Base-by-base conservation (phyloP, 2,113 vertebrate species). In the Cavia porcellus region DNA sequence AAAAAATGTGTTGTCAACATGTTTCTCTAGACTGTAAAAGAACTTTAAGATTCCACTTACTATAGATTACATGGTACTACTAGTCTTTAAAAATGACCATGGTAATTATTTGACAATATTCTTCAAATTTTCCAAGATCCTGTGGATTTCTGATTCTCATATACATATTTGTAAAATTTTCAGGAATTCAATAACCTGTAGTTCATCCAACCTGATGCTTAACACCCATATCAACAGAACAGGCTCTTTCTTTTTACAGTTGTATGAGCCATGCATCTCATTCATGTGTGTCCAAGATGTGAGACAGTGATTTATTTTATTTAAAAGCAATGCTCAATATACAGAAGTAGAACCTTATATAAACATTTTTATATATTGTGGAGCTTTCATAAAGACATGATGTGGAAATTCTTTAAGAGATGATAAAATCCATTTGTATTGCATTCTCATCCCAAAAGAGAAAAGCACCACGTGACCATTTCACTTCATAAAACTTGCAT, bases 21-120 rank as follows among this genome's bases (percentile, higher is more conserved):
- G 15, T 75, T 97, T 94, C 45, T 17, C 68, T 83, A 87, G 30
- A 94, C 92, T 17, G 35, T 83, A 90, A 68, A 95, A 75, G 19
- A 64, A 59, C 25, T 52, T 59, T 52, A 7, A 85, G n/a, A 70
- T 80, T 9, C n/a, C 24, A 68, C 5, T n/a, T 19, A 32, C 24
- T 89, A 12, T 5, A 42, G 57, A 35, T 59, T 74, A 62, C 11
- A 35, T 1, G n/a, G 25, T 10, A 84, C 62, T 22, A 52, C 32
- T 61, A n/a, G 12, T 86, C 74, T 87, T 61, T 80, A 24, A 61
- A 92, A 62, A 30, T 24, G 5, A 82, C 25, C 32, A 80, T 15
- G 6, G 45, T 90, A 92, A 19, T 50, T 75, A 85, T 77, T 64
- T 92, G n/a, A 81, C 84, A n/a, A 11, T 2, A 45, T 0, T 47